A percentile compares a stretch with the other conserved stretches of the same genome.
These are phyloP conservation scores for Trachelus tabidus DNA, from an alignment of 2,888 invertebrate genomes.

Conservation along the genomic window DNA sequence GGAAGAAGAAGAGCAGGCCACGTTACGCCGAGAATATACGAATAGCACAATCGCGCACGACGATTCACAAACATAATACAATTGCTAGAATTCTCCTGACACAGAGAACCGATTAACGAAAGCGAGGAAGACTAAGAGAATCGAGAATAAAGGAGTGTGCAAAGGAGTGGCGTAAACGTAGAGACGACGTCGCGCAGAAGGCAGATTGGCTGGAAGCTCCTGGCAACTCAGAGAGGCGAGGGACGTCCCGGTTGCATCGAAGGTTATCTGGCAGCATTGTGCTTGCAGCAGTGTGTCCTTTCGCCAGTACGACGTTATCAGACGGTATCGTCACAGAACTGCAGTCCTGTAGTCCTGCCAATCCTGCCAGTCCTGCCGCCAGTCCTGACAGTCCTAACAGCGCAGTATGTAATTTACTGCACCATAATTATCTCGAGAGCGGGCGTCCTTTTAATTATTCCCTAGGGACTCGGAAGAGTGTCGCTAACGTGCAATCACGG, in stretches of 20 bases:
- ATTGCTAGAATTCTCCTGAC: too few species aligned
- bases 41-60: too few species aligned
- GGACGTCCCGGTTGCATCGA: constrained; percentile 27
- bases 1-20: too few species aligned
- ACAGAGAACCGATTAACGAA: too few species aligned
- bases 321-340: constrained; percentile 13
- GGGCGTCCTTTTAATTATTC: constrained; percentile 42
- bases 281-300: constrained; percentile 29
- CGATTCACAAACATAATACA: too few species aligned
- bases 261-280: constrained; percentile 39
- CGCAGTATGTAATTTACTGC: constrained; percentile 32
- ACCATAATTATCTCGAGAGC: constrained; percentile 37
- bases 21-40: too few species aligned
- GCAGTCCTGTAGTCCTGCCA: not conserved
- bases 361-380: too few species aligned
- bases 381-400: not conserved
- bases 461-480: constrained; percentile 11
- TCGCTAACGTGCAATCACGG: not conserved
- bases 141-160: too few species aligned
- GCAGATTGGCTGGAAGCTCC: not conserved
- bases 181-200: not conserved
- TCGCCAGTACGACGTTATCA: constrained; percentile 24
- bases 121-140: too few species aligned
- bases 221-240: constrained; percentile 7
- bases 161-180: too few species aligned